Evolutionary conservation across 2,797 vertebrate genomes (phyloP).

Genomic region (Sebastes goodei): DNA sequence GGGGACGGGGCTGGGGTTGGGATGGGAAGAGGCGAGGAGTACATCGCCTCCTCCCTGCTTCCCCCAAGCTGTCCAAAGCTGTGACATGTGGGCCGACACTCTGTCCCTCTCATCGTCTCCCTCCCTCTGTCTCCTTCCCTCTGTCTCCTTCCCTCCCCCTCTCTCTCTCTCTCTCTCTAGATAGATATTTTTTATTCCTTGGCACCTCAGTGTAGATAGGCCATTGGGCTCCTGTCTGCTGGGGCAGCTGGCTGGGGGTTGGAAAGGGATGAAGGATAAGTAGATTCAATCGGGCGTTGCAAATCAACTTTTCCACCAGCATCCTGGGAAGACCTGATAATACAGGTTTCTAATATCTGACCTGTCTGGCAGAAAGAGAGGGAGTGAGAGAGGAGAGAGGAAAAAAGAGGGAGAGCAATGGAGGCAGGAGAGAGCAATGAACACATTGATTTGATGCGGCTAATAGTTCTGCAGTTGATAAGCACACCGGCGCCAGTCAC

Average conservation of each 20-base stretch:
- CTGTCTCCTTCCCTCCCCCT: conserved; percentile 12
- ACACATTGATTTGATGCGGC: conserved; percentile 80
- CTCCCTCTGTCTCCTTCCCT: conserved; percentile 25
- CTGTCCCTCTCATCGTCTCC: conserved; percentile 43
- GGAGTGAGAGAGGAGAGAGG: background rate
- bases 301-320: conserved; percentile 84
- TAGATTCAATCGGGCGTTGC: conserved; percentile 83
- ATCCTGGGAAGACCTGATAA: conserved; percentile 83
- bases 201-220: conserved; percentile 71
- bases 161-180: conserved; percentile 29
- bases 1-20: conserved; percentile 12
- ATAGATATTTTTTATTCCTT: conserved; percentile 77
- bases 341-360: conserved; percentile 82
- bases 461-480: conserved; percentile 81
- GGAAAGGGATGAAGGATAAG: conserved; percentile 79
- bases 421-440: conserved; percentile 39
- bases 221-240: conserved; percentile 75
- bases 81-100: conserved; percentile 67
- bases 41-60: conserved; percentile 29
- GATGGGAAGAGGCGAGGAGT: conserved; percentile 35
- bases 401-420: background rate
- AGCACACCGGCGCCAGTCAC: conserved; percentile 69
- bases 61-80: conserved; percentile 61
- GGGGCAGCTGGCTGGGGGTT: conserved; percentile 75
- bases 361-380: conserved; percentile 74